Conservation (phyloP, 2,888 invertebrate species). For the Tetropium fuscum region DNA sequence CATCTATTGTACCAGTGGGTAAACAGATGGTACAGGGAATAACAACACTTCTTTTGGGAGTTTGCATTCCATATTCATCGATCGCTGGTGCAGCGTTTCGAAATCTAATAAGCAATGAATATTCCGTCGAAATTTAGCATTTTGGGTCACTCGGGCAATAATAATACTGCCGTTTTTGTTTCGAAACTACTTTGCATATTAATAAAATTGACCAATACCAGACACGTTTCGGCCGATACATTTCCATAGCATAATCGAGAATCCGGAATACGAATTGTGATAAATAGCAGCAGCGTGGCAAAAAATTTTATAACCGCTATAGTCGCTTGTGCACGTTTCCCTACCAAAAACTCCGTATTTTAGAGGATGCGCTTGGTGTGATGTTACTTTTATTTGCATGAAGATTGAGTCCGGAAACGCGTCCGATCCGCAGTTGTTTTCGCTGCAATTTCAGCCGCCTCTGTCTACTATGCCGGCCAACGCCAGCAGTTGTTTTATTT, state of each 20-base stretch:
- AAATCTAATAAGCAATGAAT: conserved; percentile 44
- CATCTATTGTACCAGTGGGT: too few species aligned
- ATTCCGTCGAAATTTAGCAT: conserved; percentile 38
- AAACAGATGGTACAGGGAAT: conserved; percentile 7
- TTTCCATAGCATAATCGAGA: conserved; percentile 52
- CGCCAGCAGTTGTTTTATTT: conserved; percentile 32
- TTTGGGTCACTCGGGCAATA: conserved; percentile 29
- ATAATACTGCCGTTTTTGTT: conserved; percentile 39
- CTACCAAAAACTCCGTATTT: conserved; percentile 41
- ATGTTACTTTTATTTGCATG: conserved; percentile 47
- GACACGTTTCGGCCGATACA: conserved; percentile 38
- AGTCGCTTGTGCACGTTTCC: conserved; percentile 45
- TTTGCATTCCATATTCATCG: conserved; percentile 19
- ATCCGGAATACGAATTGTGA: conserved; percentile 48
- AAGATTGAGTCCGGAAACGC: conserved; percentile 44
- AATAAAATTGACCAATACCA: conserved; percentile 48
- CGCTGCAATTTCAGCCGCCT: conserved; percentile 26
- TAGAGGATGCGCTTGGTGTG: conserved; percentile 29
- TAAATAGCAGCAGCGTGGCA: conserved; percentile 43
- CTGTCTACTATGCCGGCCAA: conserved; percentile 16
- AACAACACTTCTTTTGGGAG: conserved; percentile 22
- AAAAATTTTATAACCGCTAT: conserved; percentile 42
- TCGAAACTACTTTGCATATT: conserved; percentile 48
- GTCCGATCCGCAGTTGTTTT: conserved; percentile 30
- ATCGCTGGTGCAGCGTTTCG: conserved; percentile 18